Base-by-base conservation (phyloP, 2,888 invertebrate species). In the Trichacis sp. region DNA sequence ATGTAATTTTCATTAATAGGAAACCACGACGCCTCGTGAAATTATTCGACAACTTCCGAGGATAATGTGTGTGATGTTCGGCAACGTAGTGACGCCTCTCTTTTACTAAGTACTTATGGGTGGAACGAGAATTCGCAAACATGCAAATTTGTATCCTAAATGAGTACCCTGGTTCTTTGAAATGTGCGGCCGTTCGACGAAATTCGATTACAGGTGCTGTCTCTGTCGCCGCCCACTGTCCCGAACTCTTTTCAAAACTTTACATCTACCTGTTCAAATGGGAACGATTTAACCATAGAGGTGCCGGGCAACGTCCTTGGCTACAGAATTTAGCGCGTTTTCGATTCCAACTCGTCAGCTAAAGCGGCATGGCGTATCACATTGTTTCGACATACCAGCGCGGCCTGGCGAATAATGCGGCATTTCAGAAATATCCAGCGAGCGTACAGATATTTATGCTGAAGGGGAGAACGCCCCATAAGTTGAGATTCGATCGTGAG, bases 181-280 rank as follows among this genome's bases (percentile, higher is more conserved):
- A 66, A 51, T 20, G 58, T 52, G 58, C 55, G 58, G 51, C 46
- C 58, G 57, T 66, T 62, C 62, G 62, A 58, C 62, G 66, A 66
- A 66, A 62, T 62, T 66, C 66, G 66, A 66, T 66, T 66, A 66
- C 62, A 66, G 62, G 62, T 66, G 66, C 62, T 59, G 62, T 62
- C 58, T 51, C 49, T 52, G 56, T 60, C 48, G 43, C 61, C 62
- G 66, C 66, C 62, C 62, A 66, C 52, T 45, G 62, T 47, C 50
- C 42, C 18, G 20, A 36, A 8, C 50, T 50, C 33, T 17, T 48
- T 52, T 33, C 33, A 33, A 19, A 50, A 46, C 43, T 45, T 56
- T 50, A n/a, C 46, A 40, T 49, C 55, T 55, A 55, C 43, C 59
- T 52, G 51, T 45, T 45, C 20, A 5, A 42, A 4, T 42, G 42